Conservation (phyloP, 2,113 vertebrate species). For the Cettia cetti region DNA sequence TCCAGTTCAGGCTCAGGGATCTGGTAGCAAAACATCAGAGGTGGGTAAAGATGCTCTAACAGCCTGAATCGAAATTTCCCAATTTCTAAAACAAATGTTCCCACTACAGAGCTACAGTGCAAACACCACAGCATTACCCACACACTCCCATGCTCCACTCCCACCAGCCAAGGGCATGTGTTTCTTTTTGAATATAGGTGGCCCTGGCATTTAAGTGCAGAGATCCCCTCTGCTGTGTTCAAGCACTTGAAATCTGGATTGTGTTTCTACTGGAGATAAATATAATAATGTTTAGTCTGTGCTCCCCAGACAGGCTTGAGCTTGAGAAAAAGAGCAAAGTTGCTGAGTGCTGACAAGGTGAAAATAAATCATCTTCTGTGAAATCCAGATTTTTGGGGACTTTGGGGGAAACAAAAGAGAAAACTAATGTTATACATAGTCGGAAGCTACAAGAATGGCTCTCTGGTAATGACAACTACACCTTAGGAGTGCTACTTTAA, state of each 20-base stretch:
- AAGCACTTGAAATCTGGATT: background rate
- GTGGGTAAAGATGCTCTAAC: background rate
- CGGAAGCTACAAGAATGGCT: background rate
- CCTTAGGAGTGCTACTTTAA: background rate
- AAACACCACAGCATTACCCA: background rate
- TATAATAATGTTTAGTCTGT: constrained; percentile 12
- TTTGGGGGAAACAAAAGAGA: background rate
- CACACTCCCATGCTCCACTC: accelerated
- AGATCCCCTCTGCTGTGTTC: background rate
- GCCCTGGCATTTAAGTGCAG: background rate
- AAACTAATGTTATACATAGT: background rate
- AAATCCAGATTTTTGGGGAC: background rate
- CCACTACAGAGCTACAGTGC: background rate
- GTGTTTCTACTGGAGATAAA: background rate
- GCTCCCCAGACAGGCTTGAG: background rate
- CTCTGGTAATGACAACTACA: background rate
- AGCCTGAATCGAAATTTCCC: background rate
- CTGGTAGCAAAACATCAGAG: background rate
- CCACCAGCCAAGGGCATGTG: background rate
- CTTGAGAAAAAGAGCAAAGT: background rate
- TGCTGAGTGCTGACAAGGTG: background rate
- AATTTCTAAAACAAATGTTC: background rate
- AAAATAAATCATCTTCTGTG: background rate
- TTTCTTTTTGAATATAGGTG: background rate
- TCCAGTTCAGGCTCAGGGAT: background rate